A percentile compares a stretch with the other conserved stretches of the same genome.
Evolutionary conservation across 2,113 vertebrate species (phyloP).

Genomic region (Aptenodytes patagonicus): DNA sequence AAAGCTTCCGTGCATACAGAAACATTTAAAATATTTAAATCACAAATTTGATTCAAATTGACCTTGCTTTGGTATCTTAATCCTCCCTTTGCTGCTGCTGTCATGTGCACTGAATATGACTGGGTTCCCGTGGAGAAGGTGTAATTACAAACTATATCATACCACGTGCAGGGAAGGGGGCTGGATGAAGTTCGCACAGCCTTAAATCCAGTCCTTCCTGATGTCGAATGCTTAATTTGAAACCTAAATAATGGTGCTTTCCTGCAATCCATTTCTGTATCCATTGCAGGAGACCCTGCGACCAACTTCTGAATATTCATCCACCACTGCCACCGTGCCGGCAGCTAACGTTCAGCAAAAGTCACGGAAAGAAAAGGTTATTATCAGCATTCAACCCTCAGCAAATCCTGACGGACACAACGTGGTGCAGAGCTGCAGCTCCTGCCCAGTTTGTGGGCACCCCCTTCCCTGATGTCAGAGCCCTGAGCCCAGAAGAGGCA

Average conservation of each 20-base stretch:
- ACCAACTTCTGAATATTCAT: rapidly evolving
- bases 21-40: background rate
- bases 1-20: background rate
- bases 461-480: background rate
- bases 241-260: rapidly evolving
- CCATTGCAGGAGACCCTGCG: background rate
- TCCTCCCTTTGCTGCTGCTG: background rate
- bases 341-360: rapidly evolving
- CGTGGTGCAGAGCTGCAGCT: rapidly evolving
- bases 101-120: background rate
- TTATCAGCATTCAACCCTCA: rapidly evolving
- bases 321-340: rapidly evolving
- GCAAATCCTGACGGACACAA: background rate
- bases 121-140: background rate
- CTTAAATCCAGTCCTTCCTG: background rate
- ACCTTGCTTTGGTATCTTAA: background rate
- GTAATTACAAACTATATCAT: background rate
- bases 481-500: background rate
- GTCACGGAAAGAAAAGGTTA: rapidly evolving
- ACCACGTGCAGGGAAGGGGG: background rate
- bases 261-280: rapidly evolving
- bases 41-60: background rate
- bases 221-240: rapidly evolving
- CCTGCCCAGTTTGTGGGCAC: too few species aligned
- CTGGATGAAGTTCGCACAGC: background rate